A percentile compares a stretch with the other conserved stretches of the same genome.
Conservation (phyloP, 2,888 invertebrate genomes). For the Nineta flava region DNA sequence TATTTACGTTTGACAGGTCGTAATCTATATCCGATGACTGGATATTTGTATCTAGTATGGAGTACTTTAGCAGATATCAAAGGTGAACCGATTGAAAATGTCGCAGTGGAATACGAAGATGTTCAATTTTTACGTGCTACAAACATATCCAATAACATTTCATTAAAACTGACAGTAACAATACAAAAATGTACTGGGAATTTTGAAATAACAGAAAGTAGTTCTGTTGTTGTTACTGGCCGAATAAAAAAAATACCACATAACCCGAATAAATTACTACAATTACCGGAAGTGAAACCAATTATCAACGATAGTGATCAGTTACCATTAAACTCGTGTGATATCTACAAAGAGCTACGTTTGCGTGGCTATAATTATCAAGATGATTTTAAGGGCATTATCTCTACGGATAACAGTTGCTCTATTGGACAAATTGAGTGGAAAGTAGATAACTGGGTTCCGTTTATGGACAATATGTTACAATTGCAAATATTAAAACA, state of each 20-base stretch:
- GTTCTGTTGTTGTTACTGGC: constrained; percentile 54
- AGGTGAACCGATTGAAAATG: constrained; percentile 46
- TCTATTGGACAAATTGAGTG: constrained; percentile 41
- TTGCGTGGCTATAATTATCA: constrained; percentile 35
- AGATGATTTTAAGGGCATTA: constrained; percentile 14
- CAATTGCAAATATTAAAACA: constrained; percentile 60
- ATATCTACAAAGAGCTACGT: constrained; percentile 30
- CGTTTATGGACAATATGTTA: constrained; percentile 80
- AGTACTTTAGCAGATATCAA: constrained; percentile 56
- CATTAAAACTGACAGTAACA: constrained; percentile 34
- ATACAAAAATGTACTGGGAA: constrained; percentile 42
- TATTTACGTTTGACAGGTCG: constrained; percentile 43
- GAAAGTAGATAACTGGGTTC: constrained; percentile 66
- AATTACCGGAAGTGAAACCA: constrained; percentile 25
- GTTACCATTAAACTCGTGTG: constrained; percentile 14
- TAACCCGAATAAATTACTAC: constrained; percentile 32
- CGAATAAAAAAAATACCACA: constrained; percentile 37
- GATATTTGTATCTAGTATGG: constrained; percentile 63
- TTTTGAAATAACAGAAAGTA: constrained; percentile 46
- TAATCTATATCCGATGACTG: constrained; percentile 70
- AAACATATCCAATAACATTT: constrained; percentile 45
- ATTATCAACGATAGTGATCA: neutral
- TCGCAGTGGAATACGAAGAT: constrained; percentile 72
- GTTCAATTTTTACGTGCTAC: constrained; percentile 72
- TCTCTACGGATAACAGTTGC: constrained; percentile 14